A percentile compares a stretch with the other conserved stretches of the same genome.
phyloP scores from a whole-genome alignment of 2,888 invertebrate species.

The Mellilla xanthometata region DNA sequence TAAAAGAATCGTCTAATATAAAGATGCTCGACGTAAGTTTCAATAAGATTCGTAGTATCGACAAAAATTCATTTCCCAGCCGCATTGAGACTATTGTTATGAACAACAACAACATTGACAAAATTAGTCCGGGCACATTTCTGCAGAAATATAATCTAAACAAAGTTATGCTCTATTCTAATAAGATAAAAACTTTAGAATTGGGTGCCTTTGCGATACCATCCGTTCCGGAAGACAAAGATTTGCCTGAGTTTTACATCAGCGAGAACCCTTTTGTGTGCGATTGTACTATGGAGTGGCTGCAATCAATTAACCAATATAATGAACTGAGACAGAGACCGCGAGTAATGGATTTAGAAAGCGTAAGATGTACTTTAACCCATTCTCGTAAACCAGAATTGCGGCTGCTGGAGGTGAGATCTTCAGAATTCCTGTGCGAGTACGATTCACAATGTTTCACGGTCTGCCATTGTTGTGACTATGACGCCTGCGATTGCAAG shows the following conservation, averaged over 20 bases:
- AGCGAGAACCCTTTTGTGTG: slow-evolving; percentile 93
- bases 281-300: slow-evolving; percentile 94
- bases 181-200: slow-evolving; percentile 88
- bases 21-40: slow-evolving; percentile 90
- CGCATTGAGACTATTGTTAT: slow-evolving; percentile 87
- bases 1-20: slow-evolving; percentile 85
- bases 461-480: slow-evolving; percentile 94
- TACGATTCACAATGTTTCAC: slow-evolving; percentile 93
- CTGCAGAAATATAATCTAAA: slow-evolving; percentile 86
- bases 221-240: slow-evolving; percentile 84
- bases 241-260: slow-evolving; percentile 90
- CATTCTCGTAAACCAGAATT: slow-evolving; percentile 84
- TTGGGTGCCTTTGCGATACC: slow-evolving; percentile 87
- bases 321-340: slow-evolving; percentile 88
- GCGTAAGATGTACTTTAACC: slow-evolving; percentile 89
- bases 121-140: slow-evolving; percentile 87
- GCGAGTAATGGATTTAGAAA: slow-evolving; percentile 90
- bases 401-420: slow-evolving; percentile 86
- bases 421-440: slow-evolving; percentile 90
- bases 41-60: slow-evolving; percentile 86
- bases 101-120: slow-evolving; percentile 88
- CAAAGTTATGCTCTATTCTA: slow-evolving; percentile 89
- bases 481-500: slow-evolving; percentile 95
- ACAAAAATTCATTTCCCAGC: slow-evolving; percentile 87
- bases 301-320: slow-evolving; percentile 90